Percentiles rank a stretch among this genome's conserved stretches.
Conservation (phyloP, 2,113 vertebrate species). For the Lagopus muta region DNA sequence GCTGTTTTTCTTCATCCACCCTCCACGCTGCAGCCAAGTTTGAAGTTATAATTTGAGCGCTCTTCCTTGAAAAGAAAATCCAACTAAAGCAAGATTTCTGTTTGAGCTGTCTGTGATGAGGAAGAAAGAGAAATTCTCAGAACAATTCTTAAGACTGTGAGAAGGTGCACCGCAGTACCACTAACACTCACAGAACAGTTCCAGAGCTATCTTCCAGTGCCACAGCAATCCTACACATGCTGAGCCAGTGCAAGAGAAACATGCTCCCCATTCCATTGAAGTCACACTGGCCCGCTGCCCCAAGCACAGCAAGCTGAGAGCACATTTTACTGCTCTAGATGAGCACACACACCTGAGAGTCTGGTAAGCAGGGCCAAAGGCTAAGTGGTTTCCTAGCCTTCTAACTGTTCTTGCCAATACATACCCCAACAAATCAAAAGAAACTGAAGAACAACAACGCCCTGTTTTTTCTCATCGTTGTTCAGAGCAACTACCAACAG, state of each 20-base stretch:
- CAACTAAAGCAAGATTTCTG: not conserved
- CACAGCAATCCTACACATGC: accelerated
- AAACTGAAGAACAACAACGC: not conserved
- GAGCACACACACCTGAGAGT: not conserved
- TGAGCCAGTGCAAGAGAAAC: not conserved
- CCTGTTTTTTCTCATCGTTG: slow-evolving; percentile 3
- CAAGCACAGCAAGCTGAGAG: not conserved
- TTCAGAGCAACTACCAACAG: slow-evolving; percentile 33
- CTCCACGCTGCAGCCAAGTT: not conserved
- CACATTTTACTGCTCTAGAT: not conserved
- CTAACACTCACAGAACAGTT: not conserved
- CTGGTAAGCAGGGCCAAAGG: not conserved
- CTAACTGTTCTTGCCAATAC: not conserved
- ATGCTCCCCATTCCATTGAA: accelerated
- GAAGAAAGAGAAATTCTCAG: not conserved
- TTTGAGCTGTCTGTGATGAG: accelerated
- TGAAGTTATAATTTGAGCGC: not conserved
- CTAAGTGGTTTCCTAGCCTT: not conserved
- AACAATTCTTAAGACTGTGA: not conserved
- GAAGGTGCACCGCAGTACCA: not conserved
- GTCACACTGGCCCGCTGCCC: not conserved
- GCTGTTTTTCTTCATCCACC: not conserved
- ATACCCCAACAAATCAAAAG: not conserved
- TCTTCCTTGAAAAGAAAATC: not conserved
- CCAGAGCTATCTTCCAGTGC: not conserved